phyloP scores from a whole-genome alignment of 2,113 vertebrate genomes.

The Agapornis roseicollis region DNA sequence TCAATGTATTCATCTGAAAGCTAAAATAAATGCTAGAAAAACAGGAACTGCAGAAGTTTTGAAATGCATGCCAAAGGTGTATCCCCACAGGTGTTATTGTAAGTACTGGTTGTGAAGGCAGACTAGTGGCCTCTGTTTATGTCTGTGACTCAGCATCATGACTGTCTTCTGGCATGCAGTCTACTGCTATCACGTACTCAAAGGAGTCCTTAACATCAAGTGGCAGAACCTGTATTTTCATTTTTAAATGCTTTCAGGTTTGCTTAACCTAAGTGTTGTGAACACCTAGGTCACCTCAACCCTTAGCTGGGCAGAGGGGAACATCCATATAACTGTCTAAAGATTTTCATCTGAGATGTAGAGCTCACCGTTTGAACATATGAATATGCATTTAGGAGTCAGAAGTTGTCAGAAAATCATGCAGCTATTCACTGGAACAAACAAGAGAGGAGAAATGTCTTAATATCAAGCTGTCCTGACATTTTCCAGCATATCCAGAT shows the following conservation, averaged over 20 bases:
- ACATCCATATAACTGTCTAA: not conserved
- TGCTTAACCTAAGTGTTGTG: not conserved
- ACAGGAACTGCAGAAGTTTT: not conserved
- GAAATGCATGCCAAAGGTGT: fast-evolving
- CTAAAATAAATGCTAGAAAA: not conserved
- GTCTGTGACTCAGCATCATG: not conserved
- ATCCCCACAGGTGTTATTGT: not conserved
- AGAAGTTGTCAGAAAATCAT: constrained; percentile 26
- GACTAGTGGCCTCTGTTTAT: not conserved
- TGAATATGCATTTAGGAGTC: constrained; percentile 1
- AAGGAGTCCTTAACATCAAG: not conserved
- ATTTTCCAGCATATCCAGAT: not conserved
- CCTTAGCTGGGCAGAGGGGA: not conserved
- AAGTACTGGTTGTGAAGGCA: not conserved
- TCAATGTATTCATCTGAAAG: not conserved
- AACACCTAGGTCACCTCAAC: not conserved
- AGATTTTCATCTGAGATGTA: not conserved
- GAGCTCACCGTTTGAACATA: not conserved
- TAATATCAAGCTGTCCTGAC: constrained; percentile 39
- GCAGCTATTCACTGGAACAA: constrained; percentile 8
- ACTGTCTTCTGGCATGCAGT: not conserved
- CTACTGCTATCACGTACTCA: not conserved
- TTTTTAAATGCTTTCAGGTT: not conserved
- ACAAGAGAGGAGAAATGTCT: constrained; percentile 12
- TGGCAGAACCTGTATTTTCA: not conserved